Conservation (phyloP, 2,797 vertebrate genomes). For the Tokudaia tokunoshimensis region DNA sequence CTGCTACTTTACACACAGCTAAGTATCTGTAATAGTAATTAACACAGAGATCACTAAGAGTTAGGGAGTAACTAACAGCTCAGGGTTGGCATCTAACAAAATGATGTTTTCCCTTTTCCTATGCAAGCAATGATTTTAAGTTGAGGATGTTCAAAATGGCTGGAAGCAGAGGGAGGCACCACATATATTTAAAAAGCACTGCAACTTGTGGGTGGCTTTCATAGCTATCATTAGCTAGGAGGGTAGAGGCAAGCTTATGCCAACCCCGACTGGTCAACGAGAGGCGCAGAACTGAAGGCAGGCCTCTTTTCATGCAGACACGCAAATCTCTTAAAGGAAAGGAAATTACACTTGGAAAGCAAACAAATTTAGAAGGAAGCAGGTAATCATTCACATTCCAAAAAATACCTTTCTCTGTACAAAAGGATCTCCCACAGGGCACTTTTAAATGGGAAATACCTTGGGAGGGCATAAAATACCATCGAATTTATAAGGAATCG, state of each 20-base stretch:
- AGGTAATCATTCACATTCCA: constrained; percentile 36
- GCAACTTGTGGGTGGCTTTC: background rate
- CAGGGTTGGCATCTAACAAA: constrained; percentile 50
- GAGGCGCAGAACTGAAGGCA: background rate
- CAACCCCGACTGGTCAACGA: background rate
- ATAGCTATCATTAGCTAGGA: background rate
- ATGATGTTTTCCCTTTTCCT: background rate
- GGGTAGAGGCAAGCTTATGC: background rate
- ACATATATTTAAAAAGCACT: background rate
- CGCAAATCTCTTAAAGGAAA: background rate
- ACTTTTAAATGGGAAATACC: constrained; percentile 37
- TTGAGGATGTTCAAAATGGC: constrained; percentile 42
- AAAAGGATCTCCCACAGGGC: constrained; percentile 35
- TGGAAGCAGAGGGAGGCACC: constrained; percentile 12
- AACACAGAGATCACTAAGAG: constrained; percentile 30
- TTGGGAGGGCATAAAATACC: constrained; percentile 21
- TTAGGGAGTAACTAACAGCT: constrained; percentile 43
- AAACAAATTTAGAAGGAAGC: constrained; percentile 38
- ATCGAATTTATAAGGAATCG: constrained; percentile 49
- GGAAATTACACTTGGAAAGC: constrained; percentile 3
- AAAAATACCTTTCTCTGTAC: constrained; percentile 35
- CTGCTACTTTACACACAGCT: constrained; percentile 25
- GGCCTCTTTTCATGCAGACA: background rate
- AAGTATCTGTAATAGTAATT: background rate
- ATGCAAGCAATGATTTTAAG: constrained; percentile 52